phyloP scores from a whole-genome alignment of 1,140 invertebrate species.

The Spodoptera frugiperda region DNA sequence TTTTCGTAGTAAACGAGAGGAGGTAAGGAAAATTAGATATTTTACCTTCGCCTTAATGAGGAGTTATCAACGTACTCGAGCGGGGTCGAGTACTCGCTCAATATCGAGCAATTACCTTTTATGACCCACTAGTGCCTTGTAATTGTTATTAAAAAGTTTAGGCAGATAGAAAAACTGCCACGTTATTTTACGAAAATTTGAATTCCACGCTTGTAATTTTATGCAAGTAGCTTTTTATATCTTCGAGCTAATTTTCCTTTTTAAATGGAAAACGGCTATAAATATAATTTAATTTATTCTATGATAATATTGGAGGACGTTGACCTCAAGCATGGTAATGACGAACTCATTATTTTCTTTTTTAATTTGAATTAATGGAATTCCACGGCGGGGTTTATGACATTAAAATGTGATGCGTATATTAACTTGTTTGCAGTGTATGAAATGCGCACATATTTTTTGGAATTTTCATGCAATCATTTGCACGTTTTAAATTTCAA shows the following conservation, averaged over 20 bases:
- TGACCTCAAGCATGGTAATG: not conserved
- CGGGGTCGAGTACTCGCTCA: conserved; percentile 55
- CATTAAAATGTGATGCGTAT: not conserved
- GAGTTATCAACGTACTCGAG: conserved; percentile 59
- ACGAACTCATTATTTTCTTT: not conserved
- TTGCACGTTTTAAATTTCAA: conserved; percentile 29
- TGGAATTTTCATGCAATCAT: conserved; percentile 21
- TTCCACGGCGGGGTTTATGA: not conserved
- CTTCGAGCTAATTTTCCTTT: conserved; percentile 2
- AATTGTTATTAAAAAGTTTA: conserved; percentile 50
- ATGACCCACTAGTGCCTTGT: conserved; percentile 52
- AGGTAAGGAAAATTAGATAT: conserved; percentile 70
- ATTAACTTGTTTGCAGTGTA: conserved; percentile 20
- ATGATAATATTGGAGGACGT: too few species aligned
- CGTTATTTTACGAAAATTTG: conserved; percentile 12
- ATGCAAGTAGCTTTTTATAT: conserved; percentile 19
- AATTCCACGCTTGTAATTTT: conserved; percentile 2
- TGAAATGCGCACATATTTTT: conserved; percentile 23
- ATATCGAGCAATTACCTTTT: conserved; percentile 64
- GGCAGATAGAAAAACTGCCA: conserved; percentile 1
- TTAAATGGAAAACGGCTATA: not conserved
- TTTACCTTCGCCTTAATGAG: conserved; percentile 65
- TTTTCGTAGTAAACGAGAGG: conserved; percentile 59
- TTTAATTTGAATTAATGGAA: not conserved
- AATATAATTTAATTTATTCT: not conserved